These are phyloP conservation scores for Theretra japonica DNA, from an alignment of 2,888 invertebrate species.

Conservation along the genomic window DNA sequence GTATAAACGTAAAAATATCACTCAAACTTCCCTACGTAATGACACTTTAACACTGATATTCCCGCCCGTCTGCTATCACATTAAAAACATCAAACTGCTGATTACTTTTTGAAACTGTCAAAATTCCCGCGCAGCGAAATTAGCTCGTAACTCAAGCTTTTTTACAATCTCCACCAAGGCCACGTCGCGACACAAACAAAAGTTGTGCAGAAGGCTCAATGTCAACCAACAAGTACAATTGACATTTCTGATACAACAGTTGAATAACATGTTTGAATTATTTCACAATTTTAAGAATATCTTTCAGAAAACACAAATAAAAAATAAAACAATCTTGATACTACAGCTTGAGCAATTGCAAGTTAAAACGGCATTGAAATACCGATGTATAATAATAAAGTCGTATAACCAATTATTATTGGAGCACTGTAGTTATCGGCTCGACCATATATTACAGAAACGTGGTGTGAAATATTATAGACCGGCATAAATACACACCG, in stretches of 20 bases:
- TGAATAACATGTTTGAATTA: too few relatives aligned
- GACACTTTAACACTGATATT: constrained; percentile 18
- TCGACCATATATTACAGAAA: not conserved
- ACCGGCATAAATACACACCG: constrained; percentile 1
- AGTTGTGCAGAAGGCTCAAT: not conserved
- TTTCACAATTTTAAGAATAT: too few relatives aligned
- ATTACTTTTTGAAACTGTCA: constrained; percentile 26
- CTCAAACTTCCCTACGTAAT: constrained; percentile 5
- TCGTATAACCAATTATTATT: constrained; percentile 4
- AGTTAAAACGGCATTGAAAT: constrained; percentile 13
- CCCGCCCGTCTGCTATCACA: constrained; percentile 7
- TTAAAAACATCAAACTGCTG: constrained; percentile 24
- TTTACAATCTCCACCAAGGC: constrained; percentile 28
- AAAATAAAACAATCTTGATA: not conserved
- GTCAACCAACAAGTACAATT: not conserved
- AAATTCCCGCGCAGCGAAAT: constrained; percentile 22
- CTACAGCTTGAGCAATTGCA: not conserved
- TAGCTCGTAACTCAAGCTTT: constrained; percentile 29
- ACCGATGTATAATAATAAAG: constrained; percentile 12
- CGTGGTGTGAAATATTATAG: constrained; percentile 19
- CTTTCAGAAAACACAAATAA: not conserved
- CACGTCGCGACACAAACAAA: not conserved
- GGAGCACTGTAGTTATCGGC: not conserved
- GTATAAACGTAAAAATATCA: constrained; percentile 1
- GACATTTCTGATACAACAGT: too few relatives aligned